Evolutionary conservation across 2,888 invertebrate genomes (phyloP).

Genomic region (Celastrina argiolus): DNA sequence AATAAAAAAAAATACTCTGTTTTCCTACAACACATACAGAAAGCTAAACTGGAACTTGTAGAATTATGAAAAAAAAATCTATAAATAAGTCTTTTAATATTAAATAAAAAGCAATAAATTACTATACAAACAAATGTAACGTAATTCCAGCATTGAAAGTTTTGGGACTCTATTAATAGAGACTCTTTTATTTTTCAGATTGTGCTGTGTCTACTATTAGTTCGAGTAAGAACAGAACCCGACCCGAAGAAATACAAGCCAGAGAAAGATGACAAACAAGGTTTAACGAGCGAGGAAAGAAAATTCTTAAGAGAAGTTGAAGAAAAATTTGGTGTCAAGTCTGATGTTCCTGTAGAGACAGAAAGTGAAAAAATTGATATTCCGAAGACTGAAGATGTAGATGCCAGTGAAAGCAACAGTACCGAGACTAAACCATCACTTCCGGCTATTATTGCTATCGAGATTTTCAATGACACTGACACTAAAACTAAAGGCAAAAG

Average conservation of each 20-base stretch:
- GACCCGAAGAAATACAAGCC: constrained; percentile 68
- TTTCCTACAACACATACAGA: too few species aligned
- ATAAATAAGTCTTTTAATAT: too few species aligned
- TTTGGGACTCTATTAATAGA: not conserved
- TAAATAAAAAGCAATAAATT: too few species aligned
- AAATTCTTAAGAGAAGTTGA: constrained; percentile 70
- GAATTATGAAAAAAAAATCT: not conserved
- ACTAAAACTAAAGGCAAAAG: constrained; percentile 79
- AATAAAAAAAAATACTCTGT: too few species aligned
- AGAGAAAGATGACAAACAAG: constrained; percentile 43
- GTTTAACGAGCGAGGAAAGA: constrained; percentile 61
- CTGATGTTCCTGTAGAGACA: constrained; percentile 44
- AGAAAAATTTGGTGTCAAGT: constrained; percentile 66
- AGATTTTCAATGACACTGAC: constrained; percentile 78
- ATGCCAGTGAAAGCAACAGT: constrained; percentile 28
- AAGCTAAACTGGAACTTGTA: not conserved
- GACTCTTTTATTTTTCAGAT: constrained; percentile 56
- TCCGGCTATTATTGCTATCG: constrained; percentile 79
- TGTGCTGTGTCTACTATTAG: constrained; percentile 48
- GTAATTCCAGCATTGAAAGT: not conserved
- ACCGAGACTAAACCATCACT: constrained; percentile 45
- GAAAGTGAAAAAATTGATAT: constrained; percentile 38
- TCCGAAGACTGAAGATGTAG: constrained; percentile 30
- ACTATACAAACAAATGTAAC: too few species aligned
- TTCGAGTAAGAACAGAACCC: constrained; percentile 50